phyloP scores from a whole-genome alignment of 35 echinoderm and acorn worm genomes.

The Lytechinus variegatus region DNA sequence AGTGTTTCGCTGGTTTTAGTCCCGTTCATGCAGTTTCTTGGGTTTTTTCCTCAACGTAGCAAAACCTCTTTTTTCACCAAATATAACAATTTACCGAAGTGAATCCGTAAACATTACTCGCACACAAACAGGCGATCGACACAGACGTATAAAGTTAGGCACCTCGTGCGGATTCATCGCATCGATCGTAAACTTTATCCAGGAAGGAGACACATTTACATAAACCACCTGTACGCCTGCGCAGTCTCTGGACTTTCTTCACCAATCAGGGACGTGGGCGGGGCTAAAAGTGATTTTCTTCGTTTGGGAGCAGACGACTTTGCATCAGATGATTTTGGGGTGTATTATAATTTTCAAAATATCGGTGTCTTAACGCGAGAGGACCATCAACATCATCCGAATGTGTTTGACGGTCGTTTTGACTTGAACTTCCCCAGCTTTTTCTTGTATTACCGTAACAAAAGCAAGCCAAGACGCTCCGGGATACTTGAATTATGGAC shows the following conservation, averaged over 20 bases:
- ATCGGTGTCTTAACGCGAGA: background rate
- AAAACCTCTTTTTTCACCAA: background rate
- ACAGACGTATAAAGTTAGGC: conserved; percentile 17
- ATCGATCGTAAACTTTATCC: conserved; percentile 52
- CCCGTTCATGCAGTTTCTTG: conserved; percentile 37
- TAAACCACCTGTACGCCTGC: conserved; percentile 53
- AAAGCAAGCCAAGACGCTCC: conserved; percentile 20
- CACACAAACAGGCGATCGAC: background rate
- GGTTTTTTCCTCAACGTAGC: background rate
- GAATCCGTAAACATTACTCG: conserved; percentile 26
- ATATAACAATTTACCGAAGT: conserved; percentile 8
- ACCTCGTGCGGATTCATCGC: background rate
- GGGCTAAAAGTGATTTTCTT: conserved; percentile 35
- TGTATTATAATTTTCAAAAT: conserved; percentile 33
- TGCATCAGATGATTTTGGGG: background rate
- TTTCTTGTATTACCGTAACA: conserved; percentile 46
- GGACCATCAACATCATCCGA: conserved; percentile 24
- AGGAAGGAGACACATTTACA: conserved; percentile 32
- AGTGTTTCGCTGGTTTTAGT: background rate
- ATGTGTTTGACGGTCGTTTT: conserved; percentile 5
- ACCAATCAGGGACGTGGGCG: conserved; percentile 12
- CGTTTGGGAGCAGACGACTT: background rate
- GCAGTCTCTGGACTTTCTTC: conserved; percentile 27
- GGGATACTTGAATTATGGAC: conserved; percentile 30
- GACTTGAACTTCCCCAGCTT: conserved; percentile 41